phyloP scores from a whole-genome alignment of 2,113 vertebrate species.

The Urocolius indicus region DNA sequence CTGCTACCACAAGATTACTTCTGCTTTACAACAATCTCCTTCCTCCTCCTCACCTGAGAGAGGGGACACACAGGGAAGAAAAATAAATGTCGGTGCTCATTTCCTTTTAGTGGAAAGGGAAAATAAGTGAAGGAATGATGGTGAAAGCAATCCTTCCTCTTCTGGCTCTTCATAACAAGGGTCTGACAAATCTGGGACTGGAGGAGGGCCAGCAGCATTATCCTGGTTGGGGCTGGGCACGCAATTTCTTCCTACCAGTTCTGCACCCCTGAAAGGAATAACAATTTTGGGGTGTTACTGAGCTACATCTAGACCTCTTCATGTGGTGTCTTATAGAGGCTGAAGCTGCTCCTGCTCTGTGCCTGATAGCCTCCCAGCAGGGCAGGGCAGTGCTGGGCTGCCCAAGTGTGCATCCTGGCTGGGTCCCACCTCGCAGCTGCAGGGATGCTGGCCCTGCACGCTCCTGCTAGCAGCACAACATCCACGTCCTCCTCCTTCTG shows the following conservation, averaged over 20 bases:
- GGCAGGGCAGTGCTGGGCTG: not conserved
- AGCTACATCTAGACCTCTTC: not conserved
- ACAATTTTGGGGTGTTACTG: not conserved
- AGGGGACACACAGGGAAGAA: not conserved
- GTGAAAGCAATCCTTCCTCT: not conserved
- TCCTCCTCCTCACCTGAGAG: not conserved
- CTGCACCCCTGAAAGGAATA: not conserved
- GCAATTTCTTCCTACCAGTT: not conserved
- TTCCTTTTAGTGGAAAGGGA: not conserved
- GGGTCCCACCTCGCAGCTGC: not conserved
- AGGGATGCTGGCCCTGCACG: not conserved
- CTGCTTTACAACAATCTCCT: not conserved
- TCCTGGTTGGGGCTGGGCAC: not conserved
- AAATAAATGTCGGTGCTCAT: not conserved
- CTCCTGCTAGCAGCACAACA: not conserved
- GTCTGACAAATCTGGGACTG: not conserved
- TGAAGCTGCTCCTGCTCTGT: not conserved
- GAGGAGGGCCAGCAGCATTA: not conserved
- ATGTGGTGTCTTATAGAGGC: not conserved
- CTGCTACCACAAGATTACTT: not conserved
- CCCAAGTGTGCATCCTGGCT: not conserved
- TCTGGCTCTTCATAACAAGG: not conserved
- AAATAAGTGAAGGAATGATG: not conserved
- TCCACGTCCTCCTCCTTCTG: not conserved
- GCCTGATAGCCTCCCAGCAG: not conserved